Evolutionary conservation across 2,113 vertebrate species (phyloP).

Genomic region (Propithecus coquereli): DNA sequence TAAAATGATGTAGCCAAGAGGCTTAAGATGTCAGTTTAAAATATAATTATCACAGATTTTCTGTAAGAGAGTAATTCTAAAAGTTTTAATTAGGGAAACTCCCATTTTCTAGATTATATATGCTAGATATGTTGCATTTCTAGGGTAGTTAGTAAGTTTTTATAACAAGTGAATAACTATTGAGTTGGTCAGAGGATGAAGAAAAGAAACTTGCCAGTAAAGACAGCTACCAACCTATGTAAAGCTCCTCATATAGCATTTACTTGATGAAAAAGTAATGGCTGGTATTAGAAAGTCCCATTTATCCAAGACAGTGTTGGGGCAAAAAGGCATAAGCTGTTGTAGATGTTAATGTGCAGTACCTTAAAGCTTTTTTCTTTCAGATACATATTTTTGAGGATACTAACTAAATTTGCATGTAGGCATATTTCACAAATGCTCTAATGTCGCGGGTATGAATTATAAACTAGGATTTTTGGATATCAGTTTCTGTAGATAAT

Average conservation of each 20-base stretch:
- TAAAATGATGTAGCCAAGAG: not conserved
- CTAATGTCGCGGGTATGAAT: not conserved
- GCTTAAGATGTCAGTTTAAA: slow-evolving; percentile 19
- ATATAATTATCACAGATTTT: not conserved
- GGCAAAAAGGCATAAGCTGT: not conserved
- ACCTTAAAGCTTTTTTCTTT: not conserved
- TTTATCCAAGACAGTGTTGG: not conserved
- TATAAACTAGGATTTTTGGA: not conserved
- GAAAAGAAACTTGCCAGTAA: slow-evolving; percentile 16
- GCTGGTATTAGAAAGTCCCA: not conserved
- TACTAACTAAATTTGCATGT: slow-evolving; percentile 16
- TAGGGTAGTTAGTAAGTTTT: not conserved
- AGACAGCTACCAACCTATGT: not conserved
- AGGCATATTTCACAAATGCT: not conserved
- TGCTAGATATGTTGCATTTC: not conserved
- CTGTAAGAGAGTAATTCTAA: not conserved
- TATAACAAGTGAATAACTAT: not conserved
- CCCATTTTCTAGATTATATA: slow-evolving; percentile 20
- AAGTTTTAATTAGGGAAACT: not conserved
- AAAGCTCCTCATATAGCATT: slow-evolving; percentile 15
- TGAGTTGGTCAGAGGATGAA: not conserved
- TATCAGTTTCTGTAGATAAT: not conserved
- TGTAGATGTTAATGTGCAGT: slow-evolving; percentile 1
- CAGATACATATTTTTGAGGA: not conserved
- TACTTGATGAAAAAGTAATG: slow-evolving; percentile 29